A percentile compares a stretch with the other conserved stretches of the same genome.
phyloP scores from a whole-genome alignment of 2,888 invertebrate genomes.

The Acrobeloides nanus region DNA sequence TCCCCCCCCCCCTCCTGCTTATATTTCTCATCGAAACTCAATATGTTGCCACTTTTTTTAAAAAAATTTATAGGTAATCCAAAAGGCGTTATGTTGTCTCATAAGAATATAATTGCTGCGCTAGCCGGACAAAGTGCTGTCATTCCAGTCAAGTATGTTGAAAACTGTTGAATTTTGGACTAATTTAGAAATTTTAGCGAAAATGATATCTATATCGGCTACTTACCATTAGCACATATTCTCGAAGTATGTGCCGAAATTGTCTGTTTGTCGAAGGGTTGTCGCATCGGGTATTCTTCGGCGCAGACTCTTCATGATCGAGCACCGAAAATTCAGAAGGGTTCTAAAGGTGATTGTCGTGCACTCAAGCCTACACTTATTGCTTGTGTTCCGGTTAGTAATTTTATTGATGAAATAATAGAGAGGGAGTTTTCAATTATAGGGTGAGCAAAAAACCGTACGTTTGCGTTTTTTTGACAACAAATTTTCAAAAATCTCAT shows the following conservation, averaged over 20 bases:
- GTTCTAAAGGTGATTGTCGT: slow-evolving; percentile 85
- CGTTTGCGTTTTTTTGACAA: not conserved
- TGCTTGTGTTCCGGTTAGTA: slow-evolving; percentile 82
- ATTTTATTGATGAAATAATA: not conserved
- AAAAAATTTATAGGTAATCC: slow-evolving; percentile 25
- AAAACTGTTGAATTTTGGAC: slow-evolving; percentile 1
- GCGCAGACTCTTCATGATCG: slow-evolving; percentile 69
- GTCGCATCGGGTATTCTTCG: slow-evolving; percentile 90
- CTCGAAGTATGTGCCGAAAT: slow-evolving; percentile 81
- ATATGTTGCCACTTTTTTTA: too few species aligned
- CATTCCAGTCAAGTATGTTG: slow-evolving; percentile 53
- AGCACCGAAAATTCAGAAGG: slow-evolving; percentile 86
- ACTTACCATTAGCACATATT: slow-evolving; percentile 91
- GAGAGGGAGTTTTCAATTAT: too few species aligned
- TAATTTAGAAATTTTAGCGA: slow-evolving; percentile 24
- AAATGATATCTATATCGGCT: slow-evolving; percentile 79
- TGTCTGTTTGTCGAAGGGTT: slow-evolving; percentile 53
- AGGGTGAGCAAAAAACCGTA: not conserved
- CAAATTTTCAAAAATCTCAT: too few species aligned
- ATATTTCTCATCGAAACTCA: too few species aligned
- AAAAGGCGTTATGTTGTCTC: slow-evolving; percentile 57
- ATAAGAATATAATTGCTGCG: slow-evolving; percentile 57
- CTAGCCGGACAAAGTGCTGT: slow-evolving; percentile 56
- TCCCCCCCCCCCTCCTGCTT: too few species aligned
- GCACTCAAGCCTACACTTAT: slow-evolving; percentile 84